A percentile compares a stretch with the other conserved stretches of the same genome.
phyloP scores from a whole-genome alignment of 2,888 invertebrate species.

The Limnephilus marmoratus region DNA sequence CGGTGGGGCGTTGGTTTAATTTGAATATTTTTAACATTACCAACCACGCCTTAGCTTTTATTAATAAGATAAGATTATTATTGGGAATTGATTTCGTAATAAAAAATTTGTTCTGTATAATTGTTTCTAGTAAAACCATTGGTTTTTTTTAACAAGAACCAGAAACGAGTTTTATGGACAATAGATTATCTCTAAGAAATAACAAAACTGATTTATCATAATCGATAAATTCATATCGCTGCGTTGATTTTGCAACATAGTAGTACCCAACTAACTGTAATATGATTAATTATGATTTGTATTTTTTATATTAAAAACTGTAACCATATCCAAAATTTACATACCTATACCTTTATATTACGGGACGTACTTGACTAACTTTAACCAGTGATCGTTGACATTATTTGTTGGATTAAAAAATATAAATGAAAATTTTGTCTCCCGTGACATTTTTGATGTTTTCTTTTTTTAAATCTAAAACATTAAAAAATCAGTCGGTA shows the following conservation, averaged over 20 bases:
- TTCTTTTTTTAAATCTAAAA: too few species aligned
- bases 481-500: too few species aligned
- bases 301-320: too few species aligned
- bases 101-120: neutral
- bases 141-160: neutral
- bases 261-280: neutral
- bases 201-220: neutral
- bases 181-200: neutral
- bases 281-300: too few species aligned
- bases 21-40: conserved; percentile 44
- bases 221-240: neutral
- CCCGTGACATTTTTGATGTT: too few species aligned
- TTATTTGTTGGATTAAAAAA: too few species aligned
- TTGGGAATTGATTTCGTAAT: conserved; percentile 32
- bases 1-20: conserved; percentile 27
- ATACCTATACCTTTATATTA: too few species aligned
- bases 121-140: neutral
- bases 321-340: too few species aligned
- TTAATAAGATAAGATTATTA: conserved; percentile 41
- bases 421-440: too few species aligned
- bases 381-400: too few species aligned
- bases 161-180: neutral
- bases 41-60: conserved; percentile 28
- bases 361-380: too few species aligned
- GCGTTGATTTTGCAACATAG: neutral